Conservation (phyloP, 2,113 vertebrate genomes). For the Holacanthus passer region DNA sequence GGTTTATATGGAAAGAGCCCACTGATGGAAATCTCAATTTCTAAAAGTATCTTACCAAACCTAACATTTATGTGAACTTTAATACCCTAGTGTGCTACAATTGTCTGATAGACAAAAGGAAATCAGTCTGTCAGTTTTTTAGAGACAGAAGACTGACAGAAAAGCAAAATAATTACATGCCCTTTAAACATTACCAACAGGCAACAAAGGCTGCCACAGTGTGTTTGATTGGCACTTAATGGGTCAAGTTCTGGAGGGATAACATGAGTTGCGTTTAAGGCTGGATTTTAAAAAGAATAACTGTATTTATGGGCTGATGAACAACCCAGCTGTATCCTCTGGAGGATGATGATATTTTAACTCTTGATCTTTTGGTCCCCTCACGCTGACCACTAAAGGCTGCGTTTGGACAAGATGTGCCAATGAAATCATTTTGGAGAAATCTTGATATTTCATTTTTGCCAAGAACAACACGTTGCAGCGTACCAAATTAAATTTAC, state of each 20-base stretch:
- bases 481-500: constrained; percentile 3
- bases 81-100: background rate
- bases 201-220: background rate
- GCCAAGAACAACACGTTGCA: constrained; percentile 33
- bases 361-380: constrained; percentile 31
- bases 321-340: constrained; percentile 20
- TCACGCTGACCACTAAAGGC: background rate
- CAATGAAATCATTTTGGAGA: constrained; percentile 13
- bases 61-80: background rate
- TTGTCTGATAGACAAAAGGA: background rate
- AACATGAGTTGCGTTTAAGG: background rate
- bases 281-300: background rate
- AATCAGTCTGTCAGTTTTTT: too few species aligned
- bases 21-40: background rate
- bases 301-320: background rate
- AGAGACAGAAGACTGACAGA: background rate
- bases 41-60: background rate
- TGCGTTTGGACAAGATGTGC: background rate
- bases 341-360: constrained; percentile 33
- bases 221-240: background rate
- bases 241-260: background rate
- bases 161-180: background rate
- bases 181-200: background rate
- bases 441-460: constrained; percentile 5
- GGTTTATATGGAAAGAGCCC: background rate